Evolutionary conservation across 2,113 vertebrate species (phyloP), one percentile per base, ranked within the genome.

Genomic region (Oceanodroma tethys): DNA sequence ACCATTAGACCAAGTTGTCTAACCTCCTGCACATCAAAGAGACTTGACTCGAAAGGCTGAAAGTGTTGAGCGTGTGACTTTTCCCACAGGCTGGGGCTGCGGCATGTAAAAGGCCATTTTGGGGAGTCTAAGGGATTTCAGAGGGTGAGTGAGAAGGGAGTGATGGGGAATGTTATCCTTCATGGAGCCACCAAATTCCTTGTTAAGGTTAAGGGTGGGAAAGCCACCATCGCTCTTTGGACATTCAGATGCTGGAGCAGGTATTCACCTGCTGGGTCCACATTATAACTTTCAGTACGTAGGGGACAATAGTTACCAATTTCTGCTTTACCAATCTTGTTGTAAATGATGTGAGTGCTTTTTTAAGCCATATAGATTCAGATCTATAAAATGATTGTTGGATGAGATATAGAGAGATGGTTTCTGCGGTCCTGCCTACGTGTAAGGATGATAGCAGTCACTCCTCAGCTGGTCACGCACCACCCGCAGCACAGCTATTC

Each of bases 231-330:
- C 23, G 0, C 10, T 70, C 21, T n/a, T 45, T 3, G 22, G 68
- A 29, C 23, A 4, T 14, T 6, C 29, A 25, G 73, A 17, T 52
- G 29, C 11, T 74, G 68, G 36, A 87, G n/a, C 42, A 26, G 66
- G 3, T 59, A 13, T 75, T 82, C 32, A 43, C 62, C 26, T 14
- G 56, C 30, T 7, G 1, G 11, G 9, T 25, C 34, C 9, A 7
- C 0, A 0, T 67, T 68, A 5, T 5, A 65, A 43, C 55, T 43
- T 38, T 25, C 32, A 36, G 25, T 34, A 5, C 0, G 0, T 6
- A 32, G 32, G 27, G 38, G 19, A 18, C 18, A 23, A 9, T 3
- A 30, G 32, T 34, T 10, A 74, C 29, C 34, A 3, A 13, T 27
- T 86, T 79, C 66, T 78, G 60, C 48, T 45, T 67, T 47, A 32